Evolutionary conservation across 2,113 vertebrate genomes (phyloP), one percentile per base, ranked within the genome.

Genomic region (Triplophysa tibetana): DNA sequence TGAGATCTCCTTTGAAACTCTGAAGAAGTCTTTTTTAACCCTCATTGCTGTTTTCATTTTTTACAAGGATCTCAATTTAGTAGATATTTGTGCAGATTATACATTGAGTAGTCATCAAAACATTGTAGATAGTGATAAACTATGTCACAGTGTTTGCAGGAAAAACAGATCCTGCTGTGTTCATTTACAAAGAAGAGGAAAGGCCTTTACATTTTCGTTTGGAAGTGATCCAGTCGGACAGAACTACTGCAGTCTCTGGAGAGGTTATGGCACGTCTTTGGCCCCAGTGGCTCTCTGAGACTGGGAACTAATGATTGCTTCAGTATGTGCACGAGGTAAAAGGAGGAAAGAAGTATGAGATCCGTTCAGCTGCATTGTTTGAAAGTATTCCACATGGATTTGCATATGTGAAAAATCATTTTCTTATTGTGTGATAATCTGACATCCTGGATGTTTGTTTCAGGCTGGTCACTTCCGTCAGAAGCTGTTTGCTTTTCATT

Each of bases 291-390:
- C 70, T 75, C 79, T 70, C 52, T 48, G 70, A 58, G 50, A 43
- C 62, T 75, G 17, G 60, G 68, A 79, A 58, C 69, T 56, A 29
- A 72, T 80, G 70, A 75, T 80, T 80, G 70, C 43, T 80, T 65
- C 79, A 67, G 21, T 73, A 80, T 80, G 79, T 75, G 33, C 19
- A 2, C 24, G 43, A 26, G 78, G 21, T 58, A 29, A 74, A 43
- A 21, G 21, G 29, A 69, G 38, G 62, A 17, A 77, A 52, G 48
- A 65, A 13, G 45, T 45, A 52, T 73, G 26, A 75, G 72, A 74
- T 75, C 70, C 62, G 56, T 64, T 66, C 23, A 43, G 48, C 38
- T 41, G 17, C 79, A 48, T 74, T 67, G 62, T 17, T 33, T 1
- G 52, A 60, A 70, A 60, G 23, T 58, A 16, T 33, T 79, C 26